Conservation (phyloP, 2,797 vertebrate genomes). For the Pelobates cultripes region DNA sequence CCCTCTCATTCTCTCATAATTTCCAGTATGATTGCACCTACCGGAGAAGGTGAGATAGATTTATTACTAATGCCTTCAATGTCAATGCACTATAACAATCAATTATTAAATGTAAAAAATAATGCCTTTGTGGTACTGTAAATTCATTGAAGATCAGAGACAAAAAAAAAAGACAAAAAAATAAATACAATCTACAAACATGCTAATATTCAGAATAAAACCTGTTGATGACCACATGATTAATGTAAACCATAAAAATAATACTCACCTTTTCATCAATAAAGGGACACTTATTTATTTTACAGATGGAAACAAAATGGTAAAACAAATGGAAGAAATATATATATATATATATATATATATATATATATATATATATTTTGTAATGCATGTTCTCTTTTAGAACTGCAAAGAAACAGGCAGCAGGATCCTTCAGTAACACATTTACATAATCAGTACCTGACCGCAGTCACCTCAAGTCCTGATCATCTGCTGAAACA, state of each 20-base stretch:
- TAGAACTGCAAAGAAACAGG: conserved; percentile 25
- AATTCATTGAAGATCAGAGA: neutral
- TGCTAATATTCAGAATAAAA: no score
- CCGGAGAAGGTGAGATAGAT: conserved; percentile 1
- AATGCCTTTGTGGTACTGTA: neutral
- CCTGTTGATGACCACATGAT: no score
- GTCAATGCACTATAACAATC: neutral
- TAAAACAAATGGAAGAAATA: no score
- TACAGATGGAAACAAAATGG: no score
- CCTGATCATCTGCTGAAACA: conserved; percentile 58
- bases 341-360: no score
- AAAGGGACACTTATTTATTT: no score
- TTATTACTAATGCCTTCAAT: neutral
- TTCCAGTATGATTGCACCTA: neutral
- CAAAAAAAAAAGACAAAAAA: neutral
- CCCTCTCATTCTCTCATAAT: neutral
- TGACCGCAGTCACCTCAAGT: conserved; percentile 56
- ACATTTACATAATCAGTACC: conserved; percentile 60
- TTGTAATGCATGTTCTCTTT: neutral
- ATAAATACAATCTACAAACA: no score
- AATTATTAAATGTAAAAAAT: neutral
- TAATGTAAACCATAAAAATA: no score
- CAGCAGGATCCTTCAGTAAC: conserved; percentile 55
- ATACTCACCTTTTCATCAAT: no score
- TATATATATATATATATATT: no score